Conservation (phyloP, 2,888 invertebrate genomes). For the Apamea crenata region DNA sequence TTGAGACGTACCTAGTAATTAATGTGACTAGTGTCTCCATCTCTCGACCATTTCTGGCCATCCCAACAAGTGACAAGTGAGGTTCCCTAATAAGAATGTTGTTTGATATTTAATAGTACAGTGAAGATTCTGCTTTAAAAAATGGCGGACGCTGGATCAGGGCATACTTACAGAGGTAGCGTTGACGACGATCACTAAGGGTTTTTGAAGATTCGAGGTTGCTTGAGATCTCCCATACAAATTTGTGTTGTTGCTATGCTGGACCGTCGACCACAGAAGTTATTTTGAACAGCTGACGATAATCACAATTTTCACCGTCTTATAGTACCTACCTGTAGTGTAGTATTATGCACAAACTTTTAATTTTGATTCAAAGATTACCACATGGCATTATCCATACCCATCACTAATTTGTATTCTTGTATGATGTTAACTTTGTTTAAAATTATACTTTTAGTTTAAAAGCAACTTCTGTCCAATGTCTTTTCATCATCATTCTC, state of each 20-base stretch:
- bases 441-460: too few species aligned
- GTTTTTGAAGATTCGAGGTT: background rate
- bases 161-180: too few species aligned
- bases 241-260: background rate
- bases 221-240: background rate
- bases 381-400: too few species aligned
- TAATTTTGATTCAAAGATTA: too few species aligned
- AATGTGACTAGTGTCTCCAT: slow-evolving; percentile 41
- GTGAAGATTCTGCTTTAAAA: background rate
- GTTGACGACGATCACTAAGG: background rate
- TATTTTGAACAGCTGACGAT: background rate
- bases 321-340: too few species aligned
- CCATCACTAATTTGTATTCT: too few species aligned
- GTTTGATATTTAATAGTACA: background rate
- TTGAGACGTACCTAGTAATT: background rate
- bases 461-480: too few species aligned
- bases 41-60: slow-evolving; percentile 9
- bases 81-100: background rate
- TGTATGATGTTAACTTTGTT: too few species aligned
- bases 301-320: too few species aligned
- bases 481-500: too few species aligned
- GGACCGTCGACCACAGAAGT: background rate
- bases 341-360: too few species aligned
- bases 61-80: background rate
- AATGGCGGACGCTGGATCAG: background rate